Evolutionary conservation across 2,888 invertebrate genomes (phyloP).

Genomic region (Acleris cristana): DNA sequence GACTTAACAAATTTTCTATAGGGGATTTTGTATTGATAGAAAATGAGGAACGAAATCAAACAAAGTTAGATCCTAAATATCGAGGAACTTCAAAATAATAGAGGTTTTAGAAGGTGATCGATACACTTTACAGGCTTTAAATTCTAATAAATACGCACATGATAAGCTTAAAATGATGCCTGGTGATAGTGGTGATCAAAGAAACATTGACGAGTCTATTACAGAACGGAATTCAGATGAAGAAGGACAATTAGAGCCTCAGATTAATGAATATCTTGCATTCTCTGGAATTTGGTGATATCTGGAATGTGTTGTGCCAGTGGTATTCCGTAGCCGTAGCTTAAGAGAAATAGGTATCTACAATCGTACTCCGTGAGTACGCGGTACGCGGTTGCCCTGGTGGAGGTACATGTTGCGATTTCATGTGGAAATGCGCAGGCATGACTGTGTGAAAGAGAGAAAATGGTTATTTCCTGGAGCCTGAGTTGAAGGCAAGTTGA

Average conservation of each 20-base stretch:
- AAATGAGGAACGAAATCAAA: neutral
- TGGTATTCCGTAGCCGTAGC: neutral
- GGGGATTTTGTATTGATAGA: neutral
- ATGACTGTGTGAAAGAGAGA: too few relatives aligned
- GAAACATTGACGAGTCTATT: neutral
- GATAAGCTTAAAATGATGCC: neutral
- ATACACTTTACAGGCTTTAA: neutral
- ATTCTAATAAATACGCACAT: neutral
- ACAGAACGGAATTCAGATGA: neutral
- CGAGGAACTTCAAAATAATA: neutral
- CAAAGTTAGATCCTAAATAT: neutral
- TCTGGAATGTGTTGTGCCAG: neutral
- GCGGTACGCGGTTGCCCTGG: neutral
- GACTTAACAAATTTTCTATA: neutral
- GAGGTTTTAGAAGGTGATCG: conserved; percentile 40
- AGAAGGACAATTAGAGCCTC: neutral
- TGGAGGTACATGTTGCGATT: neutral
- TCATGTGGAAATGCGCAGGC: neutral
- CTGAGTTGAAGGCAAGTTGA: too few relatives aligned
- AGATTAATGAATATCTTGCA: neutral
- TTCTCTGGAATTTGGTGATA: neutral
- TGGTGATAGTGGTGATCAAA: neutral
- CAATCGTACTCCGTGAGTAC: neutral
- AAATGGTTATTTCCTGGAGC: too few relatives aligned
- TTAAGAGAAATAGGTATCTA: neutral